Percentiles rank a stretch among this genome's conserved stretches.
Evolutionary conservation across 2,113 vertebrate genomes (phyloP).

Genomic region (Gracilinanus agilis): DNA sequence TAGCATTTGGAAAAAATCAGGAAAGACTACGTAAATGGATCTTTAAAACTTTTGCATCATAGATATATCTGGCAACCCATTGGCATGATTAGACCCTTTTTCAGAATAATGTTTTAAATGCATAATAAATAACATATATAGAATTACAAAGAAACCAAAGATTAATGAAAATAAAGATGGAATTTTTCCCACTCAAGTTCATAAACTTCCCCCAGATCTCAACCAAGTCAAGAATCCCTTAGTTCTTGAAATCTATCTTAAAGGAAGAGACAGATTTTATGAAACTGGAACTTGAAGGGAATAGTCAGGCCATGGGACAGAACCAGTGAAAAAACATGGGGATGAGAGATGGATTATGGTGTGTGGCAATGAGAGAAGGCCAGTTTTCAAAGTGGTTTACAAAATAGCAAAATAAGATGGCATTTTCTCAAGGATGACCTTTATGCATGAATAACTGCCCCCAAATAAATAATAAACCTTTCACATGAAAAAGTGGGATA

Average conservation of each 20-base stretch:
- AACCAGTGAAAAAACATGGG: background rate
- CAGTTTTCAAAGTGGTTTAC: background rate
- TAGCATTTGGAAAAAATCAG: background rate
- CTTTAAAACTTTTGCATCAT: background rate
- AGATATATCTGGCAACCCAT: background rate
- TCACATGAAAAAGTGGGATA: background rate
- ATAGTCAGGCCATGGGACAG: background rate
- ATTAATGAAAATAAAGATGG: background rate
- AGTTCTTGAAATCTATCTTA: background rate
- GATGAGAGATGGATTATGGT: background rate
- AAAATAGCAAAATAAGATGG: background rate
- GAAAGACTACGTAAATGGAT: background rate
- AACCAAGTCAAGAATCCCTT: background rate
- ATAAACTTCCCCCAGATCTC: background rate
- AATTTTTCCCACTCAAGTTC: background rate
- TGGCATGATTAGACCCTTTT: background rate
- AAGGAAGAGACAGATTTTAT: background rate
- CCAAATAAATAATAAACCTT: slow-evolving; percentile 33
- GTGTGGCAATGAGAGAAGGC: background rate
- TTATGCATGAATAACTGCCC: slow-evolving; percentile 19
- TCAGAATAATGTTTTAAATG: background rate
- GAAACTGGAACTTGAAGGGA: background rate
- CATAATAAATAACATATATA: background rate
- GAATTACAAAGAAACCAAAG: background rate
- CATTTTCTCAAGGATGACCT: background rate